phyloP scores from a whole-genome alignment of 2,113 vertebrate species.

The Gallinago media region DNA sequence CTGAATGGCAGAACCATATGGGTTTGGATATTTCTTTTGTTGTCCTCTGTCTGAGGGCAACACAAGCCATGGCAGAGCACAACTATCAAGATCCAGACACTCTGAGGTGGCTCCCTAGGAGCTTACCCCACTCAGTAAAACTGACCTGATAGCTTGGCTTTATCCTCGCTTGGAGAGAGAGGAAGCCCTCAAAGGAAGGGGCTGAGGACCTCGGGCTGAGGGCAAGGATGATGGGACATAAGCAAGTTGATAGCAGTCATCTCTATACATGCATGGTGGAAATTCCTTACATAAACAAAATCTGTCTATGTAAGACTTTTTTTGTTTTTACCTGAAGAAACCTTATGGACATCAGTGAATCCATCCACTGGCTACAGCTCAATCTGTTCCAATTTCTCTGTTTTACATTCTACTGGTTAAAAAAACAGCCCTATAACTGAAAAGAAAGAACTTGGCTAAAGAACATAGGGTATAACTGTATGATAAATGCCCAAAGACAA shows the following conservation, averaged over 20 bases:
- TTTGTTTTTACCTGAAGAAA: too few relatives aligned
- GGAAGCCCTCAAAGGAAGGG: neutral
- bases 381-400: neutral
- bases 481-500: neutral
- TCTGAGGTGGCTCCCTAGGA: neutral
- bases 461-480: neutral
- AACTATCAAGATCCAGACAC: neutral
- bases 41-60: neutral
- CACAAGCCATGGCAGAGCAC: neutral
- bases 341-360: too few relatives aligned
- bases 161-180: neutral
- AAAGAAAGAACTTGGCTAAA: neutral
- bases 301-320: too few relatives aligned
- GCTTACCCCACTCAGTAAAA: neutral
- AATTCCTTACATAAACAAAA: neutral
- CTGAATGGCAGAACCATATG: neutral
- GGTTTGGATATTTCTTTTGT: neutral
- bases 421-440: neutral
- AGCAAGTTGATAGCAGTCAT: neutral
- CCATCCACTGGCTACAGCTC: neutral
- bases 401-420: neutral
- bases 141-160: neutral
- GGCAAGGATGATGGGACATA: neutral
- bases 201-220: neutral
- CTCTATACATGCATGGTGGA: neutral